Percentiles rank a stretch among this genome's conserved stretches.
Conservation (phyloP, 2,888 invertebrate species). For the Lydus trimaculatus region DNA sequence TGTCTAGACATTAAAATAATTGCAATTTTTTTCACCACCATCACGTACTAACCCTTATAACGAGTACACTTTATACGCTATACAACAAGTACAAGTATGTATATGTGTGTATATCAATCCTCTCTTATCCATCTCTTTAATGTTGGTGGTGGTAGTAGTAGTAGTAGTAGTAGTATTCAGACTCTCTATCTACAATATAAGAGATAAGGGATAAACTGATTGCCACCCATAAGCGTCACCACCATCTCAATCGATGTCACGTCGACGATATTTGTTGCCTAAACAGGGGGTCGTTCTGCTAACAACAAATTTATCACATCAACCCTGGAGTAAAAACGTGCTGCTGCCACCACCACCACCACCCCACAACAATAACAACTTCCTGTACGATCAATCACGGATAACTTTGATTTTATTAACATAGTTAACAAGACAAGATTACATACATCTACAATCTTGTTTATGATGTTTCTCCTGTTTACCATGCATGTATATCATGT, state of each 20-base stretch:
- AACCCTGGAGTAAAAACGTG: slow-evolving; percentile 3
- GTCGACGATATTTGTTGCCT: slow-evolving; percentile 28
- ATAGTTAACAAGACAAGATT: background rate
- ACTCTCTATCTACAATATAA: slow-evolving; percentile 10
- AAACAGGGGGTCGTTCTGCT: slow-evolving; percentile 26
- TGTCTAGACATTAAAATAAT: slow-evolving; percentile 18
- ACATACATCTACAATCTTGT: slow-evolving; percentile 20
- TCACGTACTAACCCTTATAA: slow-evolving; percentile 27
- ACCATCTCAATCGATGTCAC: slow-evolving; percentile 30
- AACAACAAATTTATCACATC: slow-evolving; percentile 24
- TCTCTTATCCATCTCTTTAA: slow-evolving; percentile 22
- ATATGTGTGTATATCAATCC: slow-evolving; percentile 24
- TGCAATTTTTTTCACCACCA: slow-evolving; percentile 24
- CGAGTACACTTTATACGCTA: slow-evolving; percentile 24
- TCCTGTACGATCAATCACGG: slow-evolving; percentile 1
- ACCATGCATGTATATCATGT: background rate
- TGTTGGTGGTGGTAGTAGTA: background rate
- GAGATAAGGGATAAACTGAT: slow-evolving; percentile 30
- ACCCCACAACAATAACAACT: background rate
- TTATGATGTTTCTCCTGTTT: background rate
- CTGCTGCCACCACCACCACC: background rate
- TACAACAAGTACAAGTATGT: slow-evolving; percentile 27
- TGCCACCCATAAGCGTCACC: slow-evolving; percentile 25
- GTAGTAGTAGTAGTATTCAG: slow-evolving; percentile 13
- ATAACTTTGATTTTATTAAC: background rate